phyloP scores from a whole-genome alignment of 2,888 invertebrate species.

The Meteorus colon region DNA sequence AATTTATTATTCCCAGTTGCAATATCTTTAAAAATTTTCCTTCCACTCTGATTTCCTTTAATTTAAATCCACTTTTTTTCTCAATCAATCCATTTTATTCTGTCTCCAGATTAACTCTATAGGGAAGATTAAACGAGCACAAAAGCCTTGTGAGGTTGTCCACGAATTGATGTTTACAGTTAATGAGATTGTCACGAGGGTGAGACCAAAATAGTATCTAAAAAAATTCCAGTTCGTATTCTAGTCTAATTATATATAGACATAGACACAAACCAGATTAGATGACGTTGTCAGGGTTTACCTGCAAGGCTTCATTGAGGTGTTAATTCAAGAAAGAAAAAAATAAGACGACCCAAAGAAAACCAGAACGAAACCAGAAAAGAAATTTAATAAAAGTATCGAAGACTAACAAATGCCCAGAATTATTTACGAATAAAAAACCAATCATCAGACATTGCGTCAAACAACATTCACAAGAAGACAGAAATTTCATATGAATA shows the following conservation, averaged over 20 bases:
- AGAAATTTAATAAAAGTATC: neutral
- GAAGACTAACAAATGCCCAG: neutral
- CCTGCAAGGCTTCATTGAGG: conserved; percentile 7
- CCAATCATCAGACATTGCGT: neutral
- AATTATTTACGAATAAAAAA: neutral
- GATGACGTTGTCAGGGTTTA: conserved; percentile 7
- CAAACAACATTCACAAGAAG: too few relatives aligned
- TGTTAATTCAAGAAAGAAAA: neutral
- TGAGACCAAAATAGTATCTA: conserved; percentile 11
- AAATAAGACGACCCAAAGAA: neutral
- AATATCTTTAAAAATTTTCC: too few relatives aligned
- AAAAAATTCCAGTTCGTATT: neutral
- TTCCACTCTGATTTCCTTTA: too few relatives aligned
- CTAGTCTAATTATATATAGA: neutral
- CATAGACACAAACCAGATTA: conserved; percentile 1
- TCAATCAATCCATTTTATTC: neutral
- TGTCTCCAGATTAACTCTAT: neutral
- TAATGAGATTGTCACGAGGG: conserved; percentile 20
- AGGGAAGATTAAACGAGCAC: neutral
- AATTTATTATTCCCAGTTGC: too few relatives aligned
- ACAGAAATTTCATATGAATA: neutral
- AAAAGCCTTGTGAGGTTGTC: conserved; percentile 8
- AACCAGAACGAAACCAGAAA: neutral
- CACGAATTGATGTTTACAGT: neutral
- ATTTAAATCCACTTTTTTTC: neutral